A percentile compares a stretch with the other conserved stretches of the same genome.
Evolutionary conservation across 2,888 invertebrate genomes (phyloP).

Genomic region (Drosophila parthenogenetica): DNA sequence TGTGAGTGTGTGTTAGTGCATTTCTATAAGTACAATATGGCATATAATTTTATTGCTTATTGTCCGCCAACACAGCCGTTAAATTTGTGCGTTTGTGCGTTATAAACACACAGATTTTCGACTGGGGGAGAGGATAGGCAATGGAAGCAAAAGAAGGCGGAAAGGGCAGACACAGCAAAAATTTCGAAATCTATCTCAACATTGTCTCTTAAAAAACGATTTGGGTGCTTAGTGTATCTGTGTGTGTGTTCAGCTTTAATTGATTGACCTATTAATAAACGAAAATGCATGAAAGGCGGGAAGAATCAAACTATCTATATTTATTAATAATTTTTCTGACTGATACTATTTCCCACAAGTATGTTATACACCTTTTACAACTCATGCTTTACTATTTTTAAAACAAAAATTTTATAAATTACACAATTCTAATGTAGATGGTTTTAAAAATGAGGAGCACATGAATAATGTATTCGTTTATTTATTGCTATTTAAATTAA

Average conservation of each 20-base stretch:
- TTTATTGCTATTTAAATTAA: too few species aligned
- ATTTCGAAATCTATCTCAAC: slow-evolving; percentile 4
- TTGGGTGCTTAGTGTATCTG: slow-evolving; percentile 22
- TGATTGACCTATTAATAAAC: slow-evolving; percentile 54
- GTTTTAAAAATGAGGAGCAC: too few species aligned
- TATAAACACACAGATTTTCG: slow-evolving; percentile 12
- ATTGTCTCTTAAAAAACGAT: background rate
- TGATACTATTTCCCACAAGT: too few species aligned
- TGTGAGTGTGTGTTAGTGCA: slow-evolving; percentile 33
- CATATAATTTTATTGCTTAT: slow-evolving; percentile 78
- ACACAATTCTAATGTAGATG: too few species aligned
- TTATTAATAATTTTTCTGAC: too few species aligned
- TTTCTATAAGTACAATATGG: slow-evolving; percentile 64
- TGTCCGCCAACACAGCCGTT: slow-evolving; percentile 66
- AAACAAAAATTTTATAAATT: too few species aligned
- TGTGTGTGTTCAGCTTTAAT: slow-evolving; percentile 59
- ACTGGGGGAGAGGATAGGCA: background rate
- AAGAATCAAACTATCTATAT: too few species aligned
- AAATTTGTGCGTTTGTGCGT: slow-evolving; percentile 79
- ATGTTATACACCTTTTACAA: too few species aligned
- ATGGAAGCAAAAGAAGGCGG: background rate
- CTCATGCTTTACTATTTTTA: too few species aligned
- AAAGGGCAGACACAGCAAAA: slow-evolving; percentile 36
- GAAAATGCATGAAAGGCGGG: background rate
- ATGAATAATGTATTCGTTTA: too few species aligned